Percentiles rank a stretch among this genome's conserved stretches.
phyloP scores from a whole-genome alignment of 2,113 vertebrate species.

The Solea solea region DNA sequence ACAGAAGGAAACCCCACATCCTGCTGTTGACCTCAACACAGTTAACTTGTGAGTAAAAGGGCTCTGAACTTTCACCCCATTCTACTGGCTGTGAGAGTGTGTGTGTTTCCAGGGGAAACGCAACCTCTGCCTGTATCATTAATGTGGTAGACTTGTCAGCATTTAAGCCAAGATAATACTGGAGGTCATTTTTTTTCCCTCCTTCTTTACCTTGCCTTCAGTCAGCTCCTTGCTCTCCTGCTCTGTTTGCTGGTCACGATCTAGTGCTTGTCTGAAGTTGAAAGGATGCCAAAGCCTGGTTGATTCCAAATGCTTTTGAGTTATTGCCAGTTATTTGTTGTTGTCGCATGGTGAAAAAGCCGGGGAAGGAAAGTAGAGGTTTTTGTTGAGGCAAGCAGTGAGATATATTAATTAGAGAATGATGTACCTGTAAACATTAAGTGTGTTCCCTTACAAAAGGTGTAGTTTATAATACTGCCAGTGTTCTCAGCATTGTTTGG shows the following conservation, averaged over 20 bases:
- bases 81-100: neutral
- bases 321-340: constrained; percentile 59
- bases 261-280: constrained; percentile 45
- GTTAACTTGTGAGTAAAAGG: constrained; percentile 1
- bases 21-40: constrained; percentile 25
- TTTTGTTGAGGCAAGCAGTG: constrained; percentile 16
- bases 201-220: constrained; percentile 24
- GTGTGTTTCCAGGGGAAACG: neutral
- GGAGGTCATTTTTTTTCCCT: constrained; percentile 1
- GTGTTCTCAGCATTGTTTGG: neutral
- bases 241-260: constrained; percentile 61
- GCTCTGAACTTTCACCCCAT: constrained; percentile 1
- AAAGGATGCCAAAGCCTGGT: constrained; percentile 49
- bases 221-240: constrained; percentile 20
- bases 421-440: constrained; percentile 3
- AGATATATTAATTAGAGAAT: constrained; percentile 10
- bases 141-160: neutral
- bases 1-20: constrained; percentile 2
- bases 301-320: constrained; percentile 57
- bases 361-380: constrained; percentile 19
- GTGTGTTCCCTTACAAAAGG: neutral
- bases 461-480: neutral
- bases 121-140: neutral
- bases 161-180: constrained; percentile 12
- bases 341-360: constrained; percentile 41